Base-by-base conservation (phyloP, 2,888 invertebrate genomes). In the Drosophila cyrtoloma region DNA sequence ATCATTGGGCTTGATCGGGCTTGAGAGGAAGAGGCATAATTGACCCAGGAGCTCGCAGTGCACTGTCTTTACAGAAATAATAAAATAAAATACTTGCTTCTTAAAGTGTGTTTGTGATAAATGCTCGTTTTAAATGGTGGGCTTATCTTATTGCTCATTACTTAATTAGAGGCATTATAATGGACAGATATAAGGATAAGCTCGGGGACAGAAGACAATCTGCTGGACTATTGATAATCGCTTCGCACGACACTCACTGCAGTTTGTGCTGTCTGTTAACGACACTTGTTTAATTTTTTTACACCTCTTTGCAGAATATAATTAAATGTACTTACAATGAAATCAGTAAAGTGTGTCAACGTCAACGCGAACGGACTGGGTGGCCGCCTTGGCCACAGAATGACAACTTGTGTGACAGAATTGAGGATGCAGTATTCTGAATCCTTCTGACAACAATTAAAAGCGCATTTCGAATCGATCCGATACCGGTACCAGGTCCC, bases 391-490 rank as follows among this genome's bases (percentile, higher is more conserved):
- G 62, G 77, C 65, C 65, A 72, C 77, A 63, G 60, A 28, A 44
- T 81, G 81, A 82, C 79, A 84, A 79, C 77, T 78, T 82, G 80
- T 77, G 83, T 86, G 84, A 82, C 86, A 83, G 77, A 76, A 78
- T 85, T 77, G 78, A 78, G 76, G 74, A 77, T 56, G 59, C 71
- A 68, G 68, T 80, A 73, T 70, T 67, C 63, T 62, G 71, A 75
- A 77, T 79, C 79, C 74, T 77, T 84, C 84, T 87, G 84, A 87
- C 86, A 83, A 81, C 84, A 87, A 83, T 86, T 82, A 86, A 84
- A 87, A 86, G 84, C 73, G 81, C 82, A 83, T 84, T 87, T 87
- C 62, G 73, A 78, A 61, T 68, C 71, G 51, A 83, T 75, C 63
- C 69, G 61, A 47, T 64, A 59, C 39, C 50, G 26, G 26, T 61